Base-by-base conservation (phyloP, 1,140 invertebrate genomes). In the Bathynomus jamesi region DNA sequence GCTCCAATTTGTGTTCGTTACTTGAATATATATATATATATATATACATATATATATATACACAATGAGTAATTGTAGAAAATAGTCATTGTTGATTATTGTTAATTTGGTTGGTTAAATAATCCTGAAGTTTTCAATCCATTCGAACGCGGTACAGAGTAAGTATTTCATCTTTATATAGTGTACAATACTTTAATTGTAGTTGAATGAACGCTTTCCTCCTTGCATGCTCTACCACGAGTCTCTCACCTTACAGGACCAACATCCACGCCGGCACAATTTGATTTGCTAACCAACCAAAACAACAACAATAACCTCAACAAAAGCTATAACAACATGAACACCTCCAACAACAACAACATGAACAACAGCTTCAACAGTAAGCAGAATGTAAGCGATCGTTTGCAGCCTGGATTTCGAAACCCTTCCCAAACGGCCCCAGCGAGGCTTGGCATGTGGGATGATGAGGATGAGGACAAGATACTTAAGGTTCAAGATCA, bases 341-440 rank as follows among this genome's bases (percentile, higher is more conserved):
- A 60, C 30, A 31, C 31, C n/a, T 32, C 40, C 11, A 63, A 60
- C 29, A 21, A 21, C 40, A 53, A 17, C 17, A 53, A 53, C 40
- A 53, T 53, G 7, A 8, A 40, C 17, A 17, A 30, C 3, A 28
- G 21, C 65, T 28, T 11, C 30, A 24, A 31, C 28, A 32, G 25
- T 5, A 73, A 71, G 64, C 62, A 68, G 11, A 60, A 67, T 25
- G 29, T 67, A 27, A 72, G 68, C 53, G 64, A 74, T 53, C 31
- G 17, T n/a, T 72, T 68, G 62, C 74, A 78, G 78, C 61, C 72
- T 74, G 79, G 76, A 72, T 65, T 76, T 72, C 60, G 81, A 62
- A 71, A 78, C 69, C 79, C 82, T 64, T 82, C 81, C 46, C 80
- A 83, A 78, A 85, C 83, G 53, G 83, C 82, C 66, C 83, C 83